A percentile compares a stretch with the other conserved stretches of the same genome.
These are phyloP conservation scores for Mycetomoellerius zeteki DNA, from an alignment of 1,140 invertebrate species.

Conservation along the genomic window DNA sequence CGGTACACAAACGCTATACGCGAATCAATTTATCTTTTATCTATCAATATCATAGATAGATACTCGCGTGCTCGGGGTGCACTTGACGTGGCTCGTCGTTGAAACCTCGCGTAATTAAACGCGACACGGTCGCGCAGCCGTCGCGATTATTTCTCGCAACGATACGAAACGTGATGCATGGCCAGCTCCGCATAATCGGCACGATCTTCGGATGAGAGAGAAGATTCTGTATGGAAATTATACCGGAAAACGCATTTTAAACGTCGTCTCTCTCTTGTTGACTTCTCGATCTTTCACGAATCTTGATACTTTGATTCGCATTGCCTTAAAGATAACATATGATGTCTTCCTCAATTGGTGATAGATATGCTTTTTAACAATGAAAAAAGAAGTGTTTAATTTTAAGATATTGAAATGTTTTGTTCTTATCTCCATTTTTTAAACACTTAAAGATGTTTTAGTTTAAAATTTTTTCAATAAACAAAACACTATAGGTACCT, in stretches of 20 bases:
- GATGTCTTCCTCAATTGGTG: not conserved
- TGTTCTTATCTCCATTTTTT: too few relatives aligned
- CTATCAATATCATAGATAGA: conserved; percentile 23
- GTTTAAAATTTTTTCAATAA: too few relatives aligned
- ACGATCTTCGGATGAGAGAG: not conserved
- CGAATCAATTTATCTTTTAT: conserved; percentile 71
- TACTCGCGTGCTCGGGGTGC: conserved; percentile 19
- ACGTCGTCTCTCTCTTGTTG: not conserved
- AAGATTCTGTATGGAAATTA: not conserved
- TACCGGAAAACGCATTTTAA: not conserved
- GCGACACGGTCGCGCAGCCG: not conserved
- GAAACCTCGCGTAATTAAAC: conserved; percentile 20
- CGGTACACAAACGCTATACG: conserved; percentile 11
- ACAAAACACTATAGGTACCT: too few relatives aligned
- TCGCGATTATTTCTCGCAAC: conserved; percentile 10
- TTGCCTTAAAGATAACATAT: too few relatives aligned
- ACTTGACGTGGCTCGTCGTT: not conserved
- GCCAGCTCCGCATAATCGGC: not conserved
- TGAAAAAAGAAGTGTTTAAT: too few relatives aligned
- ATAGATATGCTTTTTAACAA: not conserved
- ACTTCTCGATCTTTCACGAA: not conserved
- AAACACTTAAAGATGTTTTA: too few relatives aligned
- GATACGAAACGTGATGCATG: not conserved
- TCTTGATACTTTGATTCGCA: not conserved
- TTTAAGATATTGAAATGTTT: too few relatives aligned